Base-by-base conservation (phyloP, 2,113 vertebrate species). In the Stictonetta naevosa region DNA sequence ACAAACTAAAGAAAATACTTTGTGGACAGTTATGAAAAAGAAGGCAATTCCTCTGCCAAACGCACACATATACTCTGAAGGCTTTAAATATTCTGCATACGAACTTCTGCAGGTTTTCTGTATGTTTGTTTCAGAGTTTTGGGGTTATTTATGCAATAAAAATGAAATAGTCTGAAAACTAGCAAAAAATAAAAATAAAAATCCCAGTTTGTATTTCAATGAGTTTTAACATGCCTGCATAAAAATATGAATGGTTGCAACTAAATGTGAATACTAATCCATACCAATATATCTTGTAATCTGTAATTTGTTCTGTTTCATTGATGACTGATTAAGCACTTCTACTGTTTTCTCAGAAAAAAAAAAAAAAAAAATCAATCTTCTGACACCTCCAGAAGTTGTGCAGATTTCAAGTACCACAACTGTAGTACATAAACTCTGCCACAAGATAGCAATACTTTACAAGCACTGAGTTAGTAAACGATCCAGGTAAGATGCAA, bases 371-470 rank as follows among this genome's bases (percentile, higher is more conserved):
- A 78, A 15, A 38, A 29, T 33, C 6, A 29, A 23, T 53, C 33
- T 73, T 40, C 3, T 25, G 6, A 76, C 26, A 46, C 4, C 36
- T 9, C 17, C 36, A 52, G 34, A 77, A 79, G 11, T 13, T 5
- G 4, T 0, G 0, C 18, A 40, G 4, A 28, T 26, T 56, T 18
- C 16, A 4, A 11, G 40, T 15, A 33, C 3, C 53, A 26, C 5
- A 66, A 26, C 5, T 76, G 72, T 3, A 96, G 67, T 97, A 92
- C 29, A 33, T 13, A 4, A 6, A 0, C 1, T 34, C 3, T 1
- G 50, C 92, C 97, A 97, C 91, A 73, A 95, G 96, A 94, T 55
- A 19, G 95, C 66, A 86, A 53, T 22, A 33, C 26, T 53, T 16
- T 3, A 92, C 97, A 85, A 88, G 72, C 1, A 22, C 71, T 34